Percentiles rank a stretch among this genome's conserved stretches.
These are phyloP conservation scores for Karalla daura DNA, from an alignment of 2,797 vertebrate species.

Conservation along the genomic window DNA sequence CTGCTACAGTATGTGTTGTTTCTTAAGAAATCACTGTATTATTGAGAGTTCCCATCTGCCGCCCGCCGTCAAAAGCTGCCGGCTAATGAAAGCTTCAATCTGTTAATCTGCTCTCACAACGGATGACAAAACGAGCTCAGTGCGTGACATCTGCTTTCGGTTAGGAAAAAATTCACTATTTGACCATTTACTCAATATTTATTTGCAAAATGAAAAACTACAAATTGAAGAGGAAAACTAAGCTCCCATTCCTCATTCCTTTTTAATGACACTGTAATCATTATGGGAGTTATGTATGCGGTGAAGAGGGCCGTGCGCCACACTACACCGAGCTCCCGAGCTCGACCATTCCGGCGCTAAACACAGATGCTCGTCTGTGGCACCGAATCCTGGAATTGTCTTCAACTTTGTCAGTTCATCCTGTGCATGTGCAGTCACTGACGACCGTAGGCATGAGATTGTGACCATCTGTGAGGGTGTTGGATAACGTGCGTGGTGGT, in stretches of 20 bases:
- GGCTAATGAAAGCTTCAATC: slow-evolving; percentile 49
- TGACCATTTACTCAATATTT: slow-evolving; percentile 58
- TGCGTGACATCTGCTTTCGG: slow-evolving; percentile 59
- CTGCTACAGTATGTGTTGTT: slow-evolving; percentile 72
- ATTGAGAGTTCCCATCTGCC: slow-evolving; percentile 78
- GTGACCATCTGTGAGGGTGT: slow-evolving; percentile 7
- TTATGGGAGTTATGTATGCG: slow-evolving; percentile 39
- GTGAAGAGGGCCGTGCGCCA: slow-evolving; percentile 30
- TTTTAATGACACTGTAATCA: slow-evolving; percentile 66
- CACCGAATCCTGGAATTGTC: not conserved
- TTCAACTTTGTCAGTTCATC: not conserved
- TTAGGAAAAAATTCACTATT: slow-evolving; percentile 44
- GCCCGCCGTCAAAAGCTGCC: slow-evolving; percentile 27
- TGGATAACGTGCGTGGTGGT: not conserved
- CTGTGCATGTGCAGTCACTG: not conserved
- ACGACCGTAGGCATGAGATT: slow-evolving; percentile 1
- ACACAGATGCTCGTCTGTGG: no score
- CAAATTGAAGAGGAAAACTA: slow-evolving; percentile 58
- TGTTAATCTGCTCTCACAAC: slow-evolving; percentile 31
- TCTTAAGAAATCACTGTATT: slow-evolving; percentile 71
- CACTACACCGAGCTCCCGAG: slow-evolving; percentile 52
- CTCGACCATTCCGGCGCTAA: no score
- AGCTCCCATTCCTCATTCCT: slow-evolving; percentile 24
- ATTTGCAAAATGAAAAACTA: slow-evolving; percentile 60
- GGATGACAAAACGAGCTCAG: slow-evolving; percentile 47